Evolutionary conservation across 2,888 invertebrate species (phyloP).

Genomic region (Agriotes lineatus): DNA sequence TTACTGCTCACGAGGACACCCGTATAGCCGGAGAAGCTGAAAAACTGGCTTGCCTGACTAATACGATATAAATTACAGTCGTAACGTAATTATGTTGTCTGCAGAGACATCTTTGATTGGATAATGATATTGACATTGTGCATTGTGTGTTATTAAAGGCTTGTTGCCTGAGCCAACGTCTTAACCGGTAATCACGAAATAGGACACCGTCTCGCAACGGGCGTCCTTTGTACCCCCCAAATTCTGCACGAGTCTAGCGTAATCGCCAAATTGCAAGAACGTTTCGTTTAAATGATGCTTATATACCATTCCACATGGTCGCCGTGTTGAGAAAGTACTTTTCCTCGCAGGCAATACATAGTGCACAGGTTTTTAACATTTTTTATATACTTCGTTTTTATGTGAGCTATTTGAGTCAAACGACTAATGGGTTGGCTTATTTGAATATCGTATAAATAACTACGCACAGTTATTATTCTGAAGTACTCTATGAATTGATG

Average conservation of each 20-base stretch:
- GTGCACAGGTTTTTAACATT: no score
- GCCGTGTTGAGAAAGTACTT: no score
- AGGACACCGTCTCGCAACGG: slow-evolving; percentile 21
- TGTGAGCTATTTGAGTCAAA: no score
- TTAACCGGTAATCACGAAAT: slow-evolving; percentile 46
- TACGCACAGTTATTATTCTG: no score
- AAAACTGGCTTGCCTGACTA: slow-evolving; percentile 59
- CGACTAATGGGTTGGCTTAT: no score
- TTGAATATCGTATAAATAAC: no score
- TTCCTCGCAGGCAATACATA: no score
- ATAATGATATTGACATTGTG: slow-evolving; percentile 67
- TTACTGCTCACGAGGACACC: slow-evolving; percentile 57
- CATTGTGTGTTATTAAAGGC: slow-evolving; percentile 64
- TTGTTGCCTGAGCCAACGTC: slow-evolving; percentile 53
- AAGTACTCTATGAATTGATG: no score
- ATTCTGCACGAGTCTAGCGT: neutral
- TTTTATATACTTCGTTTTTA: no score
- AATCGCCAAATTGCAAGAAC: no score
- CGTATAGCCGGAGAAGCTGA: slow-evolving; percentile 53
- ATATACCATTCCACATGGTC: no score
- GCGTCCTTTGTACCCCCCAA: neutral
- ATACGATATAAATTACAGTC: slow-evolving; percentile 66
- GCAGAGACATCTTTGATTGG: slow-evolving; percentile 66
- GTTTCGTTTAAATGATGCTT: no score
- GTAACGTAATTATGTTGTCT: slow-evolving; percentile 65